These are phyloP conservation scores for Salvelinus namaycush DNA, from an alignment of 2,113 vertebrate species.

Conservation along the genomic window DNA sequence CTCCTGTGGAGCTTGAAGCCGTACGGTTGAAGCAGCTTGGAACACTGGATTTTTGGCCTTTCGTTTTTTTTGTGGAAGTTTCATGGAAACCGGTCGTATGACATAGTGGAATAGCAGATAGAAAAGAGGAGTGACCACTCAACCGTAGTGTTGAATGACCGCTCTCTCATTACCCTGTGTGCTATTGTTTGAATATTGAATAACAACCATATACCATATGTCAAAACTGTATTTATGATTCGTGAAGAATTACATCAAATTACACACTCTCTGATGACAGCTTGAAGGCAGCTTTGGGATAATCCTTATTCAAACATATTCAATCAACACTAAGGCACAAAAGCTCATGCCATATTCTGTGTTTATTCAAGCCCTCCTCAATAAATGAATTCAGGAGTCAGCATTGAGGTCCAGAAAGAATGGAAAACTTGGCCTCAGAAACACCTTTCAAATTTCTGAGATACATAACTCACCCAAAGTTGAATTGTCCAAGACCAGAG, in stretches of 20 bases:
- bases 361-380: conserved; percentile 45
- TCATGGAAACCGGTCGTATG: conserved; percentile 26
- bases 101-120: conserved; percentile 3
- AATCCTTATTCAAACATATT: conserved; percentile 21
- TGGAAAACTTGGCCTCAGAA: conserved; percentile 43
- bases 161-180: background rate
- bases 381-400: conserved; percentile 56
- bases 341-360: conserved; percentile 40
- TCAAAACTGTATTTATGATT: background rate
- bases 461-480: conserved; percentile 6
- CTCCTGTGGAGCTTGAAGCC: conserved; percentile 48
- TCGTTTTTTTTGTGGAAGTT: conserved; percentile 1
- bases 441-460: conserved; percentile 15
- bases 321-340: conserved; percentile 14
- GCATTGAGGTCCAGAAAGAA: conserved; percentile 58
- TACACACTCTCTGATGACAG: background rate
- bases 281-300: background rate
- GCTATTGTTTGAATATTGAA: background rate
- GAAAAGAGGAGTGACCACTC: background rate
- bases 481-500: conserved; percentile 35
- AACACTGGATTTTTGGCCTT: conserved; percentile 27
- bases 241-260: background rate
- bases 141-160: background rate
- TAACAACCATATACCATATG: background rate
- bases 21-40: conserved; percentile 46